phyloP scores from a whole-genome alignment of 1,140 invertebrate genomes.

The Hycleus cichorii region DNA sequence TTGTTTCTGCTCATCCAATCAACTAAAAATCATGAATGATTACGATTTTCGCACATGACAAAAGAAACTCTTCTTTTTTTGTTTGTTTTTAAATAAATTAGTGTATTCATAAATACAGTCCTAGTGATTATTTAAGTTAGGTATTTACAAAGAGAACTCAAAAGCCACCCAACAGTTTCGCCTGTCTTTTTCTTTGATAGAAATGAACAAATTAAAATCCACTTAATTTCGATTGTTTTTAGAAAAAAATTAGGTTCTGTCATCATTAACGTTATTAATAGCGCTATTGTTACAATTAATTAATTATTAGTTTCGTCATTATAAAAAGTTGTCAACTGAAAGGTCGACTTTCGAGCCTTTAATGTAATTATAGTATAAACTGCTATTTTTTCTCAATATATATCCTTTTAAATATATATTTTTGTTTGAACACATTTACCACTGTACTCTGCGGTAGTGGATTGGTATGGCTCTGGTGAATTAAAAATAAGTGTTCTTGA shows the following conservation, averaged over 20 bases:
- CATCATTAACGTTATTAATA: slow-evolving; percentile 10
- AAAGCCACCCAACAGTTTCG: slow-evolving; percentile 7
- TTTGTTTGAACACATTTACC: slow-evolving; percentile 35
- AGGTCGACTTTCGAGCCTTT: slow-evolving; percentile 10
- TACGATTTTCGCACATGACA: slow-evolving; percentile 28
- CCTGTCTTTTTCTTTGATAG: too few relatives aligned
- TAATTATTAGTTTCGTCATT: not conserved
- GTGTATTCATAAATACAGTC: slow-evolving; percentile 33
- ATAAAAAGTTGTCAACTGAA: not conserved
- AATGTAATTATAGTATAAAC: slow-evolving; percentile 18
- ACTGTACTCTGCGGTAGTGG: slow-evolving; percentile 31
- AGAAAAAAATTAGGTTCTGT: not conserved
- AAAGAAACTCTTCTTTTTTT: slow-evolving; percentile 9
- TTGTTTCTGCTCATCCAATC: slow-evolving; percentile 9
- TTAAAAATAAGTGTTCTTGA: not conserved
- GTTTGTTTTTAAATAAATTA: slow-evolving; percentile 29
- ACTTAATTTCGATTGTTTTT: too few relatives aligned
- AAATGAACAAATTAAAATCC: too few relatives aligned
- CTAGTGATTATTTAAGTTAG: slow-evolving; percentile 28
- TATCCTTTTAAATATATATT: not conserved
- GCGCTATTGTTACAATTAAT: slow-evolving; percentile 3
- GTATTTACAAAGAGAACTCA: slow-evolving; percentile 33
- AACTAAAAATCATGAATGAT: slow-evolving; percentile 28
- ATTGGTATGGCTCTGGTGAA: slow-evolving; percentile 34
- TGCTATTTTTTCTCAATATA: slow-evolving; percentile 16